These are phyloP conservation scores for Andrena flavipes DNA, from an alignment of 2,888 invertebrate genomes.

Conservation along the genomic window DNA sequence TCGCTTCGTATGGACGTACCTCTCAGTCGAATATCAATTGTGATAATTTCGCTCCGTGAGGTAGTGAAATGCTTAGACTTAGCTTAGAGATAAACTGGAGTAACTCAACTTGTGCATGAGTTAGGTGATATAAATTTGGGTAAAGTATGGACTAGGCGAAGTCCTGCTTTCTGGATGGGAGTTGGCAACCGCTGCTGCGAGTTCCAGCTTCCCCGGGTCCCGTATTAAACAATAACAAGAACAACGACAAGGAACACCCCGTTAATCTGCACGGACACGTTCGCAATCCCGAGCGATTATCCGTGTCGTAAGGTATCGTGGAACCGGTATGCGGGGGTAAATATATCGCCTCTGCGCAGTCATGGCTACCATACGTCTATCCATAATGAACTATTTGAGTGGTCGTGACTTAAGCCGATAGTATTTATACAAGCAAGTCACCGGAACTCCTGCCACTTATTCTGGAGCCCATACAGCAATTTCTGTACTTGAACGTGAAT, in stretches of 20 bases:
- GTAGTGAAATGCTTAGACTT: neutral
- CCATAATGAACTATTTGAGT: conserved; percentile 64
- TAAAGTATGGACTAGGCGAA: neutral
- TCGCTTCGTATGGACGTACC: no score
- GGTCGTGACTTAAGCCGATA: conserved; percentile 63
- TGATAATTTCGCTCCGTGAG: neutral
- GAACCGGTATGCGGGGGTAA: conserved; percentile 55
- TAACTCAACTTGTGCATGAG: neutral
- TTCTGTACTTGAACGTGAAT: conserved; percentile 11
- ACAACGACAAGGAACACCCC: conserved; percentile 56
- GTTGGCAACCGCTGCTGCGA: conserved; percentile 2
- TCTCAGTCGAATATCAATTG: neutral
- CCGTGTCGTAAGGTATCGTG: conserved; percentile 58
- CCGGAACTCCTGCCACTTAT: conserved; percentile 54
- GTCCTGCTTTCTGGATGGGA: neutral
- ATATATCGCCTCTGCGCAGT: conserved; percentile 59
- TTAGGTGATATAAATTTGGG: neutral
- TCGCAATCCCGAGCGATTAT: conserved; percentile 69
- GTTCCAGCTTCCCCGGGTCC: conserved; percentile 4
- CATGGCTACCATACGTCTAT: conserved; percentile 55
- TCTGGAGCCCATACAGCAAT: neutral
- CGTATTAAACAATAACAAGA: conserved; percentile 65
- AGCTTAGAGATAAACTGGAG: neutral
- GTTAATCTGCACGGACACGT: conserved; percentile 68
- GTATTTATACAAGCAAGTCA: conserved; percentile 66